A percentile compares a stretch with the other conserved stretches of the same genome.
phyloP scores from a whole-genome alignment of 37 sponge, comb jelly and placozoan genomes.

The Theonella swinhoei region DNA sequence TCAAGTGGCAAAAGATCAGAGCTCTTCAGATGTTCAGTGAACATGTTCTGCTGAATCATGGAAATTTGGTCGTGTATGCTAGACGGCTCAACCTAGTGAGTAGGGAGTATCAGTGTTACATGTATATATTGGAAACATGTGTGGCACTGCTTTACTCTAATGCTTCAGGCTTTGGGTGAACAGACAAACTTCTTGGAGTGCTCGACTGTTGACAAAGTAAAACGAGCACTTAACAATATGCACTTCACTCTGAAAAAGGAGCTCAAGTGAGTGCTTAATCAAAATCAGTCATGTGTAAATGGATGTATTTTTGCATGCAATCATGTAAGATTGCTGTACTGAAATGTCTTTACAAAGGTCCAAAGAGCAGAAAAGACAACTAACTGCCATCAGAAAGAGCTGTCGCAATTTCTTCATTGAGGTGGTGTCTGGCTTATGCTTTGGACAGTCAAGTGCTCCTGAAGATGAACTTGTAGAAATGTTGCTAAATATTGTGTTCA shows the following conservation, averaged over 20 bases:
- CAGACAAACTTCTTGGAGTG: slow-evolving; percentile 19
- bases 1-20: slow-evolving; percentile 55
- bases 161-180: slow-evolving; percentile 10
- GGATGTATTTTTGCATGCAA: no score
- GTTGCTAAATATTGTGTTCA: slow-evolving; percentile 61
- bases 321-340: no score
- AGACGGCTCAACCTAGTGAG: slow-evolving; percentile 52
- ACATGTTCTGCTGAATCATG: slow-evolving; percentile 42
- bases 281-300: no score
- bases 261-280: not conserved
- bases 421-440: slow-evolving; percentile 75
- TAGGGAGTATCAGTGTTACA: not conserved
- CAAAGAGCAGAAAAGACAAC: not conserved
- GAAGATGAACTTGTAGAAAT: slow-evolving; percentile 54
- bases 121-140: no score
- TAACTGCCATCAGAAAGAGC: not conserved
- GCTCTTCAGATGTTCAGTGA: slow-evolving; percentile 70
- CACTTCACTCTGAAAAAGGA: not conserved
- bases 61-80: slow-evolving; percentile 11
- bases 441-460: slow-evolving; percentile 56
- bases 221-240: slow-evolving; percentile 24
- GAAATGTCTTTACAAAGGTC: no score
- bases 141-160: no score
- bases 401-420: slow-evolving; percentile 71
- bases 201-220: slow-evolving; percentile 14